Conservation (phyloP, 1,140 invertebrate species). For the Antheraea pernyi region DNA sequence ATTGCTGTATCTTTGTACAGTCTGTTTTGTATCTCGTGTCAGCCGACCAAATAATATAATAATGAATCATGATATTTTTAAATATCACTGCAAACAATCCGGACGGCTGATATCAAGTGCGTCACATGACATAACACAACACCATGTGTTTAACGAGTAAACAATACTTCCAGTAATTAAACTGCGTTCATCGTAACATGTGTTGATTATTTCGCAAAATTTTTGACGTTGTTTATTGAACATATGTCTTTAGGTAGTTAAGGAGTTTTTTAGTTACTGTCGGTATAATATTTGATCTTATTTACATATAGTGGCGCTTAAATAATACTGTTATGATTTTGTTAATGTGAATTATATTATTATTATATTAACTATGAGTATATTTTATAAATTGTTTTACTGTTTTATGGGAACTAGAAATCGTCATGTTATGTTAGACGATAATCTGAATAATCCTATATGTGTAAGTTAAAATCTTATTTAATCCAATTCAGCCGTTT, state of each 20-base stretch:
- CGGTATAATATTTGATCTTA: neutral
- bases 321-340: neutral
- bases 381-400: too few relatives aligned
- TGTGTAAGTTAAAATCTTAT: too few relatives aligned
- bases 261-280: neutral
- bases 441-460: too few relatives aligned
- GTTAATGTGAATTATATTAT: too few relatives aligned
- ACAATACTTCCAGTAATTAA: constrained; percentile 11
- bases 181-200: constrained; percentile 1
- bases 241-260: neutral
- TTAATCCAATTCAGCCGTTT: too few relatives aligned
- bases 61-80: neutral
- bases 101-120: neutral
- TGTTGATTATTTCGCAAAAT: constrained; percentile 4
- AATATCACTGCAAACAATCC: constrained; percentile 1
- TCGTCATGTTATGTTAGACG: too few relatives aligned
- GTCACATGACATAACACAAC: constrained; percentile 7
- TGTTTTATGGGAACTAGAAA: too few relatives aligned
- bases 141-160: constrained; percentile 2
- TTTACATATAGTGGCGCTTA: neutral
- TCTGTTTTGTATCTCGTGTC: neutral
- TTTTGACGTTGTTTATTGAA: neutral
- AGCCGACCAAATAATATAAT: neutral
- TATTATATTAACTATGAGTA: too few relatives aligned
- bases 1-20: neutral